Base-by-base conservation (phyloP, 2,113 vertebrate genomes). In the Chaetura pelagica region DNA sequence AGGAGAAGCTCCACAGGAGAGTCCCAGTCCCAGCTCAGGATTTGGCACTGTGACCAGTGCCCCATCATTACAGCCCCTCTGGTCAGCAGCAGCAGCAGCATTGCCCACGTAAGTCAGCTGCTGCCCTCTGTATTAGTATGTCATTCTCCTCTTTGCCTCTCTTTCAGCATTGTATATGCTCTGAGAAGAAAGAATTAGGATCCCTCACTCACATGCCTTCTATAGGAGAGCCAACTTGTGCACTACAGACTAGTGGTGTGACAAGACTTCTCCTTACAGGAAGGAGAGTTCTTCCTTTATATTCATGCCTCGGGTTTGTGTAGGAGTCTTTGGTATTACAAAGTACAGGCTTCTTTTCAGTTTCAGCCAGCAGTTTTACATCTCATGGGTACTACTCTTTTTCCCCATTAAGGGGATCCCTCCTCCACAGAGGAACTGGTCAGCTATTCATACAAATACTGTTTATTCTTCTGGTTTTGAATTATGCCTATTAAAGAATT, bases 381-480 rank as follows among this genome's bases (percentile, higher is more conserved):
- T 94, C 94, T 96, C 95, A 91, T 40, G 84, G 48, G 78, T 78
- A 75, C 42, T 79, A 57, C 17, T 87, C 5, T 32, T 59, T 87
- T 87, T 64, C 64, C 64, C 35, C 13, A 11, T 94, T 81, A 84
- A 90, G 93, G 93, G 73, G 71, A 94, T 96, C 93, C 87, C 88
- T 95, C 93, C 94, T 97, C 90, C 91, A 75, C 74, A 92, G 51
- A 90, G 91, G 85, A 96, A 80, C 83, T 67, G 86, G 74, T 95
- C 88, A 93, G 51, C 87, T 94, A 89, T 93, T 95, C 73, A 88
- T 82, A 88, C 20, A 93, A 86, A 82, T 88, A 58, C 55, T 95
- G 74, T 97, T 97, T 96, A 92, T 96, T 96, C 78, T 85, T 95
- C 77, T 95, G 82, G 13, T 77, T 92, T 91, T 96, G 87, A 93